These are phyloP conservation scores for Neodiprion virginianus DNA, from an alignment of 1,140 invertebrate species.

Conservation along the genomic window DNA sequence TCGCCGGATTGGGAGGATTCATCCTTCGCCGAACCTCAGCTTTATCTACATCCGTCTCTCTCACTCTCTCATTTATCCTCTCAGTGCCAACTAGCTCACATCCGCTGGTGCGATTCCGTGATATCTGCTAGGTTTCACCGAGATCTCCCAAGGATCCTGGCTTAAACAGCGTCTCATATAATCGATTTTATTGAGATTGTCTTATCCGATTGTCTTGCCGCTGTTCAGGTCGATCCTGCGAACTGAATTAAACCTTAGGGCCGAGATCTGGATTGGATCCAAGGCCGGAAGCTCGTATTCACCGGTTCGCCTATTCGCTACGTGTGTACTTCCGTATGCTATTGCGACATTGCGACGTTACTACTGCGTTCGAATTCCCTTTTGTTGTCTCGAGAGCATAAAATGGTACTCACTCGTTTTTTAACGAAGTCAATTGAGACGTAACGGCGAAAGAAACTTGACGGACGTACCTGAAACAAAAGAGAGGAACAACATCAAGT, in stretches of 20 bases:
- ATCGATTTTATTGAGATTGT: slow-evolving; percentile 4
- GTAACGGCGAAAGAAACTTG: neutral
- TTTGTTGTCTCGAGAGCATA: neutral
- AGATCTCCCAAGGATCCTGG: neutral
- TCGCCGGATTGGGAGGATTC: neutral
- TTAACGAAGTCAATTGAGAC: neutral
- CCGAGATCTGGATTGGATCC: neutral
- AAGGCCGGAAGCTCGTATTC: neutral
- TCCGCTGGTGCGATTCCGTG: neutral
- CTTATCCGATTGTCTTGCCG: neutral
- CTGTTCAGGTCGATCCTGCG: neutral
- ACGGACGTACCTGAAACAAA: neutral
- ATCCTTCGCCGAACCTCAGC: too few relatives aligned
- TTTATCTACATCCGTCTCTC: neutral
- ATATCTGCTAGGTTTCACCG: neutral
- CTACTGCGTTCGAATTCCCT: too few relatives aligned
- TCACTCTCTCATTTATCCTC: neutral
- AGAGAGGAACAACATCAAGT: neutral
- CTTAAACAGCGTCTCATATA: neutral
- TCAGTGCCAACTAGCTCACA: slow-evolving; percentile 4
- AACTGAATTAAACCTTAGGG: neutral
- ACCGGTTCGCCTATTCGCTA: neutral
- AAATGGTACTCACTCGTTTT: neutral
- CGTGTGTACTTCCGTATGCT: neutral
- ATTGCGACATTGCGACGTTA: too few relatives aligned